phyloP scores from a whole-genome alignment of 2,888 invertebrate genomes.

The Pterobdella sp. region DNA sequence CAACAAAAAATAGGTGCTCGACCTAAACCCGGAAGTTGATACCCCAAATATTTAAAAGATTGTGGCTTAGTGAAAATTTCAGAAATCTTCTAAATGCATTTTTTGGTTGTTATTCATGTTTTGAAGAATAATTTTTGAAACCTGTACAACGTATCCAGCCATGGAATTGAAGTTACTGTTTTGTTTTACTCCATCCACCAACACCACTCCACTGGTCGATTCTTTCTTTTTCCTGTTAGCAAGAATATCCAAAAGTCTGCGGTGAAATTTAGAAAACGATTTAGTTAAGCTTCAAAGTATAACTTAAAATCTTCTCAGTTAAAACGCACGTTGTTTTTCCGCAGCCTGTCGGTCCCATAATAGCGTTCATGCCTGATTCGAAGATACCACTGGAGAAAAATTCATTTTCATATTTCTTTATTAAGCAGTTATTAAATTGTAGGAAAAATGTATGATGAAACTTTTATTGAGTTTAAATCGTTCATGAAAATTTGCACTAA shows the following conservation, averaged over 20 bases:
- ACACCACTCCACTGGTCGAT: slow-evolving; percentile 41
- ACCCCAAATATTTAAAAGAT: too few relatives aligned
- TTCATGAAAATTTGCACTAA: slow-evolving; percentile 37
- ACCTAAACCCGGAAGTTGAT: too few relatives aligned
- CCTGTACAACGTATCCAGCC: slow-evolving; percentile 51
- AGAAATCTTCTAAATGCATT: too few relatives aligned
- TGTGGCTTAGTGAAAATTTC: too few relatives aligned
- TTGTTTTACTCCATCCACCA: slow-evolving; percentile 47
- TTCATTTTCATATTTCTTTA: too few relatives aligned
- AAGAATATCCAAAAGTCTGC: slow-evolving; percentile 37
- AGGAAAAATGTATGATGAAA: not conserved
- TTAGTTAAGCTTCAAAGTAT: too few relatives aligned
- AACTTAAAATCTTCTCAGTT: slow-evolving; percentile 9
- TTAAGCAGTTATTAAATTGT: too few relatives aligned
- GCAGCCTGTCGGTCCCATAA: slow-evolving; percentile 50
- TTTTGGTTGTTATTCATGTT: too few relatives aligned
- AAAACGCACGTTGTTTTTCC: slow-evolving; percentile 50
- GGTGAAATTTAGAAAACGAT: not conserved
- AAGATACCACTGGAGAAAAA: slow-evolving; percentile 47
- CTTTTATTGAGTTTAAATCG: not conserved
- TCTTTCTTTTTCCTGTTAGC: slow-evolving; percentile 36
- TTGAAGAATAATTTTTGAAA: too few relatives aligned
- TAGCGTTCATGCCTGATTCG: slow-evolving; percentile 49
- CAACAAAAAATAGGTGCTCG: too few relatives aligned
- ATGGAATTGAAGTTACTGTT: slow-evolving; percentile 50